phyloP scores from a whole-genome alignment of 2,113 vertebrate species.

The Thunnus maccoyii region DNA sequence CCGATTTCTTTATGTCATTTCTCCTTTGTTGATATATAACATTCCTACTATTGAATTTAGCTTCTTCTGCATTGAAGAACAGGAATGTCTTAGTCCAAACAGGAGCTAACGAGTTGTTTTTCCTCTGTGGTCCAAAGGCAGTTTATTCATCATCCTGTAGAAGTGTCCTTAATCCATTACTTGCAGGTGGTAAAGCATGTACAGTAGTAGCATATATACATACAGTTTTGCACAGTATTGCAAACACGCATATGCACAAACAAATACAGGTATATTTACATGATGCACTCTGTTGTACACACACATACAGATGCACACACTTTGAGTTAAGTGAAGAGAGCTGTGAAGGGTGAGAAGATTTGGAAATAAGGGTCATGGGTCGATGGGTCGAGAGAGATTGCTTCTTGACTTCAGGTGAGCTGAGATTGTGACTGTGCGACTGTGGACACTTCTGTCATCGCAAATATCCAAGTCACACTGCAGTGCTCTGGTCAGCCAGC shows the following conservation, averaged over 20 bases:
- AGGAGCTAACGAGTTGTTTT: slow-evolving; percentile 12
- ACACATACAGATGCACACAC: not conserved
- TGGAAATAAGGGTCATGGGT: slow-evolving; percentile 14
- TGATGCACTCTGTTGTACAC: not conserved
- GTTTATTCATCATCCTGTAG: slow-evolving; percentile 17
- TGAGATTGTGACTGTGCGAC: slow-evolving; percentile 1
- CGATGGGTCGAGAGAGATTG: not conserved
- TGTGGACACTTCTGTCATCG: not conserved
- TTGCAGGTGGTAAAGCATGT: slow-evolving; percentile 29
- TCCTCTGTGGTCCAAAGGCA: not conserved
- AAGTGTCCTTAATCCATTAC: slow-evolving; percentile 23
- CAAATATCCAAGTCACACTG: not conserved
- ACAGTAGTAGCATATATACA: too few species aligned
- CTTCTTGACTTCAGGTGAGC: slow-evolving; percentile 28
- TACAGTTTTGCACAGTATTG: too few species aligned
- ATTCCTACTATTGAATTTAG: not conserved
- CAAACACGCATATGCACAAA: too few species aligned
- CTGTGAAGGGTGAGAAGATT: slow-evolving; percentile 23
- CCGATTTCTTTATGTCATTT: too few species aligned
- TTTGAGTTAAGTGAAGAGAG: not conserved
- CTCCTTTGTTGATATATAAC: not conserved
- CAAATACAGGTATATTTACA: too few species aligned
- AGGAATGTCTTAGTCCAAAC: not conserved
- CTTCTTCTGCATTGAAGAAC: not conserved
- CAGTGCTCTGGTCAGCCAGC: not conserved